Percentiles rank a stretch among this genome's conserved stretches.
Evolutionary conservation across 2,113 vertebrate genomes (phyloP).

Genomic region (Calidris pygmaea): DNA sequence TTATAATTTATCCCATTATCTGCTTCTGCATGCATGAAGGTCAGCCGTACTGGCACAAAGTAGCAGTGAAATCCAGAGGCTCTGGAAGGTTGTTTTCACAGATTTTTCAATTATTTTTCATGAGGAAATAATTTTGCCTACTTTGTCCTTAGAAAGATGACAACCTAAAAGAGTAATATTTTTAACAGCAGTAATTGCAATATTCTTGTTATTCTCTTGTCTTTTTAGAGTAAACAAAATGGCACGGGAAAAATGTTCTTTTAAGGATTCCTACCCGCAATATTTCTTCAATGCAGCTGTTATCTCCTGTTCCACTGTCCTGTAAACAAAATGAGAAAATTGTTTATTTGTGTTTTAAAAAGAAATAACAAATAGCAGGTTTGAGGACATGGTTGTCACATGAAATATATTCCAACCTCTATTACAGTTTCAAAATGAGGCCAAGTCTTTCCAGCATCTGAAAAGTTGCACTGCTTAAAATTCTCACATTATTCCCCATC

Average conservation of each 20-base stretch:
- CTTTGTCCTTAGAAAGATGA: background rate
- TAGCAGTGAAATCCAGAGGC: background rate
- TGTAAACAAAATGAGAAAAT: constrained; percentile 73
- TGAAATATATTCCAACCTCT: constrained; percentile 16
- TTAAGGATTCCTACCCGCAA: constrained; percentile 80
- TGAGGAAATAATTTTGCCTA: constrained; percentile 20
- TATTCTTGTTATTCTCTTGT: background rate
- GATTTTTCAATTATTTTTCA: constrained; percentile 38
- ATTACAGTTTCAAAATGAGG: constrained; percentile 4
- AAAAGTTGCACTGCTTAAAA: background rate
- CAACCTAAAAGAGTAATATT: background rate
- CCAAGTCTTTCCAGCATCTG: background rate
- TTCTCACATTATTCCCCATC: background rate
- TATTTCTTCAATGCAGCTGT: constrained; percentile 84
- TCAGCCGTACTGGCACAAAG: constrained; percentile 5
- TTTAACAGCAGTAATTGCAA: background rate
- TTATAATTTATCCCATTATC: constrained; percentile 56
- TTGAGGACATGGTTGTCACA: background rate
- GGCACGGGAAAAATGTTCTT: background rate
- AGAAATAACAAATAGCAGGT: constrained; percentile 15
- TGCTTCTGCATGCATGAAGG: constrained; percentile 33
- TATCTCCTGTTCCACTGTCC: constrained; percentile 81
- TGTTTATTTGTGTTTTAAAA: constrained; percentile 43
- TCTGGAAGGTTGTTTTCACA: constrained; percentile 15
- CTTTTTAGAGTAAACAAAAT: background rate